These are phyloP conservation scores for Neotoma lepida DNA, from an alignment of 2,113 vertebrate species.

Conservation along the genomic window DNA sequence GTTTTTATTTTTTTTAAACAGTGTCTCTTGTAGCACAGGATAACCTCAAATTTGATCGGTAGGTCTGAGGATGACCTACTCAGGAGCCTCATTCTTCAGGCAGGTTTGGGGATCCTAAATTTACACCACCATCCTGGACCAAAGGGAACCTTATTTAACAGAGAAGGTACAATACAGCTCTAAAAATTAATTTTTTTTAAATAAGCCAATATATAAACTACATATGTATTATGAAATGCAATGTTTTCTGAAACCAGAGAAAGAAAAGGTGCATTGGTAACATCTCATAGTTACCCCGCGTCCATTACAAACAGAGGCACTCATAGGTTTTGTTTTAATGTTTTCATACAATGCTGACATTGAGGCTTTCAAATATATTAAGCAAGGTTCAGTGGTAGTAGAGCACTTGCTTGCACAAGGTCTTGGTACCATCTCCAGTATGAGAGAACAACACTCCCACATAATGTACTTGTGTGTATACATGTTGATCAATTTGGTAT, in stretches of 20 bases:
- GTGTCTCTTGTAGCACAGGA: not conserved
- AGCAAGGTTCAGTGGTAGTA: not conserved
- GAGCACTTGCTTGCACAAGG: not conserved
- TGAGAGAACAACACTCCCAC: not conserved
- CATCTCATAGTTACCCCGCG: not conserved
- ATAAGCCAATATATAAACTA: not conserved
- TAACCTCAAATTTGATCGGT: not conserved
- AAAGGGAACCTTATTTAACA: not conserved
- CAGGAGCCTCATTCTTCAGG: not conserved
- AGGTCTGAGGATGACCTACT: not conserved
- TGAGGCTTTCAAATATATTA: not conserved
- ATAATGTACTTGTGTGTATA: not conserved
- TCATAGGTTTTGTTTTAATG: slow-evolving; percentile 36
- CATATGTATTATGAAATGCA: not conserved
- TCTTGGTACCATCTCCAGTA: not conserved
- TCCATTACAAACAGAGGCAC: not conserved
- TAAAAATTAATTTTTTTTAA: slow-evolving; percentile 34
- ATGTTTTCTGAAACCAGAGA: not conserved
- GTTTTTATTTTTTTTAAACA: not conserved
- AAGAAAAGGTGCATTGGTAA: not conserved
- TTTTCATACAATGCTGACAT: slow-evolving; percentile 1
- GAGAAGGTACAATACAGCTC: not conserved
- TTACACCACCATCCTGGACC: not conserved
- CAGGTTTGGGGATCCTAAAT: not conserved
- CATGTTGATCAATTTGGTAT: not conserved